A percentile compares a stretch with the other conserved stretches of the same genome.
Evolutionary conservation across 2,113 vertebrate genomes (phyloP).

Genomic region (rat (Rattus norvegicus)): DNA sequence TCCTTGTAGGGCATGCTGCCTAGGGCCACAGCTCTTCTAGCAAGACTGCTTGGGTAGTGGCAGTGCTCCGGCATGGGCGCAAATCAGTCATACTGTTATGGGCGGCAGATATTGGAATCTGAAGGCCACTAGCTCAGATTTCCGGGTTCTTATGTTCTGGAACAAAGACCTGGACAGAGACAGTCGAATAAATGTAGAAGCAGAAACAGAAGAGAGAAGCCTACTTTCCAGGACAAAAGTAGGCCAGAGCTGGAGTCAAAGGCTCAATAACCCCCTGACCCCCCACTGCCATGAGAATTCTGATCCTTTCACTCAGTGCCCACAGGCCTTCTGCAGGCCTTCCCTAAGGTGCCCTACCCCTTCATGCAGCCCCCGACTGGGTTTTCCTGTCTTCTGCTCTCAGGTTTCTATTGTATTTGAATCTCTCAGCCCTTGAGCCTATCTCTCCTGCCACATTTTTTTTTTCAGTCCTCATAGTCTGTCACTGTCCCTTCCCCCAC

Average conservation of each 20-base stretch:
- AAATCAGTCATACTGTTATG: not conserved
- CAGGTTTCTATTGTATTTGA: not conserved
- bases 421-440: not conserved
- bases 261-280: not conserved
- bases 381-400: not conserved
- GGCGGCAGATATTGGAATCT: not conserved
- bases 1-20: no score
- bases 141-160: not conserved
- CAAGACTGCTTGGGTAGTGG: not conserved
- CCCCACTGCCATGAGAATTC: no score
- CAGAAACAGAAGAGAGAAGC: not conserved
- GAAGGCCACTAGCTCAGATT: not conserved
- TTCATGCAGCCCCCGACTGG: not conserved
- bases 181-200: not conserved
- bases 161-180: not conserved
- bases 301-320: not conserved
- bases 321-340: not conserved
- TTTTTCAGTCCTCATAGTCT: not conserved
- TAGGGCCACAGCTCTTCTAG: not conserved
- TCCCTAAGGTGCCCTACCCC: not conserved
- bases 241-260: not conserved
- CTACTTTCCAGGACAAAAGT: not conserved
- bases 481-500: not conserved
- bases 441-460: not conserved
- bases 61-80: no score